These are phyloP conservation scores for Sesamia inferens DNA, from an alignment of 2,888 invertebrate species.

Conservation along the genomic window DNA sequence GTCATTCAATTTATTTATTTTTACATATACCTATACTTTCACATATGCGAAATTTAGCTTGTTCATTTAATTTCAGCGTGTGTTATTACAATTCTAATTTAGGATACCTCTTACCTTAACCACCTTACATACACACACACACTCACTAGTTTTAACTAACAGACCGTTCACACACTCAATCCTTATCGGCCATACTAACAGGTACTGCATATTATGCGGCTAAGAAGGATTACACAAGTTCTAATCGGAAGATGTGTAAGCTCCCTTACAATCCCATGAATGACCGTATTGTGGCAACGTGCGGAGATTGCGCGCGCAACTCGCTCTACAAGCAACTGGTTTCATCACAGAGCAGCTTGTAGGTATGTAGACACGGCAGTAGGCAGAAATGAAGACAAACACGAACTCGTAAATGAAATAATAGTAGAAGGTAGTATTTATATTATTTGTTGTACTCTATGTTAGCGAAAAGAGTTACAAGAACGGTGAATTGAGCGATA, in stretches of 20 bases:
- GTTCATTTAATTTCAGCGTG: neutral
- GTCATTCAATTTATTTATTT: too few species aligned
- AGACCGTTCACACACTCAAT: neutral
- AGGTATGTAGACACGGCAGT: slow-evolving; percentile 20
- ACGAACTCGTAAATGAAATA: neutral
- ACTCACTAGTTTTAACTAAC: neutral
- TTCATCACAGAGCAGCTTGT: slow-evolving; percentile 59
- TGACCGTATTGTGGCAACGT: slow-evolving; percentile 52
- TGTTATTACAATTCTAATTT: neutral
- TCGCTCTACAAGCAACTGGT: slow-evolving; percentile 68
- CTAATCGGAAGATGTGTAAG: slow-evolving; percentile 29
- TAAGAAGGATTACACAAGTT: too few species aligned
- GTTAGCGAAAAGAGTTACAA: neutral
- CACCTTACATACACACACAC: neutral
- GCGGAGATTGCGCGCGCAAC: slow-evolving; percentile 69
- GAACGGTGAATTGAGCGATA: neutral
- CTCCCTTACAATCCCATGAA: slow-evolving; percentile 50
- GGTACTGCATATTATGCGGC: too few species aligned
- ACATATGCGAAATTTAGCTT: neutral
- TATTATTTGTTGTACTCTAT: neutral
- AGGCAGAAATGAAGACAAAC: slow-evolving; percentile 20
- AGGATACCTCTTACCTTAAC: neutral
- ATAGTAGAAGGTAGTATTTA: neutral
- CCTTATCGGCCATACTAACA: neutral
- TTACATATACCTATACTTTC: too few species aligned